phyloP scores from a whole-genome alignment of 2,797 vertebrate genomes.

The Acanthurus leucopareius region DNA sequence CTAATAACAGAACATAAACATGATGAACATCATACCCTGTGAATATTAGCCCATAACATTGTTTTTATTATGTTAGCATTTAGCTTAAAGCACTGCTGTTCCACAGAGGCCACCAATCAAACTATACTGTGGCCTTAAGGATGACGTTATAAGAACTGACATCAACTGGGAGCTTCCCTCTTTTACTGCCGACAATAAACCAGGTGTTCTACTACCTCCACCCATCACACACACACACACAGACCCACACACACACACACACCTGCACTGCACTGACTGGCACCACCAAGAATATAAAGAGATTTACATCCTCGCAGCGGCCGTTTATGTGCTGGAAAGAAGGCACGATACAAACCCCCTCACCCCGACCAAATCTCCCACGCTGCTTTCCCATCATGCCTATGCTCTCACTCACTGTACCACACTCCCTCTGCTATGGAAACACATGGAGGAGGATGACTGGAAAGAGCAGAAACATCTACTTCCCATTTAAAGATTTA shows the following conservation, averaged over 20 bases:
- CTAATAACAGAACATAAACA: not conserved
- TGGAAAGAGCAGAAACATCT: constrained; percentile 21
- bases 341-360: constrained; percentile 3
- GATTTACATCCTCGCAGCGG: constrained; percentile 15
- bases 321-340: constrained; percentile 22
- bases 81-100: not conserved
- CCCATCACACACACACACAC: not conserved
- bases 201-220: not conserved
- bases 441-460: constrained; percentile 2
- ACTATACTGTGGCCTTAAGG: not conserved
- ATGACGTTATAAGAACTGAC: not conserved
- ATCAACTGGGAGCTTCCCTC: not conserved
- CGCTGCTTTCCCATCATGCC: constrained; percentile 29
- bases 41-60: not conserved
- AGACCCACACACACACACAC: not conserved
- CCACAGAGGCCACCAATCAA: not conserved
- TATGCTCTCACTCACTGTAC: constrained; percentile 23
- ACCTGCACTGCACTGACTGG: not conserved
- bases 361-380: constrained; percentile 22
- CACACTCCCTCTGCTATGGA: constrained; percentile 18
- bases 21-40: not conserved
- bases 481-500: constrained; percentile 48
- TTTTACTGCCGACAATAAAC: not conserved
- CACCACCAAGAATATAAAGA: not conserved
- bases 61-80: not conserved